These are phyloP conservation scores for Trematocara variabile DNA, from an alignment of 2,113 vertebrate species.

Conservation along the genomic window DNA sequence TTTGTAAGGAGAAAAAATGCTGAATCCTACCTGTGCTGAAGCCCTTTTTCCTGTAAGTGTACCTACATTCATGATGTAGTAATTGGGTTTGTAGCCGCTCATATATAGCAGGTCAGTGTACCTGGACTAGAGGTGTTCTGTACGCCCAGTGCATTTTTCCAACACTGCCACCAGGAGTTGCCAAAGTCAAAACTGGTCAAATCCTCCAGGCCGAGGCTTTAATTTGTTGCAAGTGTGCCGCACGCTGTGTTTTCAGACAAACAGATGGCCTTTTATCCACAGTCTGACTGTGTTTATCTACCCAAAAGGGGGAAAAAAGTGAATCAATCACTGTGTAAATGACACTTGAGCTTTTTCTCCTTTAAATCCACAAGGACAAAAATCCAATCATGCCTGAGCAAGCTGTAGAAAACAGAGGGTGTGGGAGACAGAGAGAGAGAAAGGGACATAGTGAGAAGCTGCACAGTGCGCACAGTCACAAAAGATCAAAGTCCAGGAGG, in stretches of 20 bases:
- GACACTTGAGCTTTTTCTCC: neutral
- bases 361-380: neutral
- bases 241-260: conserved; percentile 1
- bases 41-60: neutral
- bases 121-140: neutral
- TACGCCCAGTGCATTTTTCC: neutral
- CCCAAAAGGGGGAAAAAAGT: neutral
- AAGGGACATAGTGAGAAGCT: neutral
- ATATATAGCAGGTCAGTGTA: neutral
- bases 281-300: neutral
- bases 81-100: neutral
- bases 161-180: neutral
- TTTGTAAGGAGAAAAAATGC: neutral
- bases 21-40: neutral
- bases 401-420: neutral
- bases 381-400: conserved; percentile 7
- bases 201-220: neutral
- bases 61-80: neutral
- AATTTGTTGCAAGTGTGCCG: neutral
- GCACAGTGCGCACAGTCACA: conserved; percentile 3
- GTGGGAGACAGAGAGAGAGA: neutral
- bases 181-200: neutral
- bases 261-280: conserved; percentile 22
- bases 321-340: conserved; percentile 6
- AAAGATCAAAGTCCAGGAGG: conserved; percentile 49